Conservation (phyloP, 1,140 invertebrate genomes). For the Conus ventricosus region DNA sequence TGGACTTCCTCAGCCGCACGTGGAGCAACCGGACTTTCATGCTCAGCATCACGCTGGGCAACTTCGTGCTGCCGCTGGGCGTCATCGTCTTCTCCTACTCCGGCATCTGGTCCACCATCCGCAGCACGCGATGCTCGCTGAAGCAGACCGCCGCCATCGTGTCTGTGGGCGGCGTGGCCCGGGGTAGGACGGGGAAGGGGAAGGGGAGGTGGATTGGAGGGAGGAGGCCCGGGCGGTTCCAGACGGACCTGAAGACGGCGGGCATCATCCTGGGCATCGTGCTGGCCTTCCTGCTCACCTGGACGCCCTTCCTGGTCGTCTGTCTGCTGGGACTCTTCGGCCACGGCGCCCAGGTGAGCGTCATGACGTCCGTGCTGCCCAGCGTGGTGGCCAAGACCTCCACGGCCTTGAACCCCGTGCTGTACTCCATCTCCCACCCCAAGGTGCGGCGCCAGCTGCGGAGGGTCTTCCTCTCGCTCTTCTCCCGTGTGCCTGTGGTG, state of each 20-base stretch:
- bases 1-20: constrained; percentile 49
- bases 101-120: constrained; percentile 38
- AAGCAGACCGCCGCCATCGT: background rate
- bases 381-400: constrained; percentile 85
- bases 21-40: constrained; percentile 44
- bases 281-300: constrained; percentile 46
- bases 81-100: constrained; percentile 47
- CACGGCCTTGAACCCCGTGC: constrained; percentile 87
- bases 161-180: background rate
- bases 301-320: constrained; percentile 75
- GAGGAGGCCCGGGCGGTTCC: background rate
- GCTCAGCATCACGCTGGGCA: constrained; percentile 38
- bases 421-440: constrained; percentile 81
- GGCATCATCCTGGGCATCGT: constrained; percentile 12
- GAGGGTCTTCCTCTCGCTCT: background rate
- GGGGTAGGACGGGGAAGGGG: background rate
- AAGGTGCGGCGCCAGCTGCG: constrained; percentile 44
- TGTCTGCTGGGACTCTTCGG: constrained; percentile 87
- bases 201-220: background rate
- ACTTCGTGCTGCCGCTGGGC: constrained; percentile 44
- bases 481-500: background rate
- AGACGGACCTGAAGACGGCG: background rate
- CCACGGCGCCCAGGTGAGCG: constrained; percentile 75
- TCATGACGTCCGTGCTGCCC: constrained; percentile 80
- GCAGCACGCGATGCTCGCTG: constrained; percentile 33